Conservation (phyloP, 2,888 invertebrate genomes). For the Labia minor region DNA sequence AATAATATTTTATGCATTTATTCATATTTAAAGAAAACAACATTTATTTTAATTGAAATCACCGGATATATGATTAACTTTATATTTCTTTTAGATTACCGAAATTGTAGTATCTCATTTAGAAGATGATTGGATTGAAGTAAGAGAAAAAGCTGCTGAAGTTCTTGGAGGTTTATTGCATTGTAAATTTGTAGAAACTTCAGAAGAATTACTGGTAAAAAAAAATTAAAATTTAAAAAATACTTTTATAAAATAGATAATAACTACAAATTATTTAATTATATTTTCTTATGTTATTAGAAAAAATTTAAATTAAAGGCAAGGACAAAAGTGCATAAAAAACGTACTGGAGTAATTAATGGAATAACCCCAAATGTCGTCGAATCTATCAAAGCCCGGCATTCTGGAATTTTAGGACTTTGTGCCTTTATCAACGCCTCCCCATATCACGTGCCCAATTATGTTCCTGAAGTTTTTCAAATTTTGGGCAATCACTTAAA, state of each 20-base stretch:
- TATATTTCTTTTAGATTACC: conserved; percentile 37
- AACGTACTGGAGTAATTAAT: conserved; percentile 27
- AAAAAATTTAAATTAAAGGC: conserved; percentile 47
- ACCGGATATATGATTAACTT: too few relatives aligned
- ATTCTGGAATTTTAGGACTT: conserved; percentile 78
- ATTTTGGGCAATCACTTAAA: conserved; percentile 67
- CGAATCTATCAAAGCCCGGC: conserved; percentile 38
- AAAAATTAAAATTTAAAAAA: neutral
- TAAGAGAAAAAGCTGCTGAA: conserved; percentile 69
- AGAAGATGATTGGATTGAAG: conserved; percentile 63
- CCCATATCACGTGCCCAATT: conserved; percentile 75
- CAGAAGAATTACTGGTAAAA: conserved; percentile 45
- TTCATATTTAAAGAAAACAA: too few relatives aligned
- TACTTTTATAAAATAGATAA: conserved; percentile 25
- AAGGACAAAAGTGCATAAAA: conserved; percentile 36
- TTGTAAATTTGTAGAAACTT: conserved; percentile 61
- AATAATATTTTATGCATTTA: too few relatives aligned
- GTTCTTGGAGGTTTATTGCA: conserved; percentile 78
- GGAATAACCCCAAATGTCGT: conserved; percentile 22
- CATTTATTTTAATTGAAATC: too few relatives aligned
- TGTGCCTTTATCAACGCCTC: conserved; percentile 78
- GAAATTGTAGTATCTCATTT: conserved; percentile 53
- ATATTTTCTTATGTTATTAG: conserved; percentile 34
- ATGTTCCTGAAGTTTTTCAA: conserved; percentile 66
- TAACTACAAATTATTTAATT: conserved; percentile 21